Percentiles rank a stretch among this genome's conserved stretches.
Evolutionary conservation across 2,113 vertebrate species (phyloP).

Genomic region (Gracilinanus agilis): DNA sequence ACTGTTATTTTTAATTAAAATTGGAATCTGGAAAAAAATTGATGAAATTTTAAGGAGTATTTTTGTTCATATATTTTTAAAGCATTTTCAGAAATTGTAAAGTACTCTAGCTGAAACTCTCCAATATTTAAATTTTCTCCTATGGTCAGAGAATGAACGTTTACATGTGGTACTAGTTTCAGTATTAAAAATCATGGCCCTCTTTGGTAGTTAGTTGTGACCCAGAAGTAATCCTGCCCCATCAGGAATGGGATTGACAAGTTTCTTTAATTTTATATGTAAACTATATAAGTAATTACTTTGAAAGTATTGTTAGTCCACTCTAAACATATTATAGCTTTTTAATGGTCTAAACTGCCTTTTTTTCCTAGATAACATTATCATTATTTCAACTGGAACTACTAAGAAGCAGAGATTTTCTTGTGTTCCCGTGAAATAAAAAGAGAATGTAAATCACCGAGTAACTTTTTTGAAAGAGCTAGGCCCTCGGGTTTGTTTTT

Average conservation of each 20-base stretch:
- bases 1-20: conserved; percentile 45
- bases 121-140: conserved; percentile 21
- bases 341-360: background rate
- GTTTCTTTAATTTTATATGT: background rate
- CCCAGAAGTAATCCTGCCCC: background rate
- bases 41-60: conserved; percentile 53
- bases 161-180: background rate
- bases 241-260: background rate
- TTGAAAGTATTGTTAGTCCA: conserved; percentile 21
- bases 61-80: conserved; percentile 37
- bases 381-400: background rate
- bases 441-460: background rate
- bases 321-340: background rate
- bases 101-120: background rate
- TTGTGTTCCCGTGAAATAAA: background rate
- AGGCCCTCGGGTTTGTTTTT: conserved; percentile 1
- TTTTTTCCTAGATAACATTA: background rate
- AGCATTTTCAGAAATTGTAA: background rate
- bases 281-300: background rate
- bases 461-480: background rate
- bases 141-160: background rate
- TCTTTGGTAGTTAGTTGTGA: background rate
- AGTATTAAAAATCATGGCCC: background rate
- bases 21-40: conserved; percentile 19
- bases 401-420: background rate